phyloP scores from a whole-genome alignment of 2,797 vertebrate species.

The Mormyrus proboscirostris region DNA sequence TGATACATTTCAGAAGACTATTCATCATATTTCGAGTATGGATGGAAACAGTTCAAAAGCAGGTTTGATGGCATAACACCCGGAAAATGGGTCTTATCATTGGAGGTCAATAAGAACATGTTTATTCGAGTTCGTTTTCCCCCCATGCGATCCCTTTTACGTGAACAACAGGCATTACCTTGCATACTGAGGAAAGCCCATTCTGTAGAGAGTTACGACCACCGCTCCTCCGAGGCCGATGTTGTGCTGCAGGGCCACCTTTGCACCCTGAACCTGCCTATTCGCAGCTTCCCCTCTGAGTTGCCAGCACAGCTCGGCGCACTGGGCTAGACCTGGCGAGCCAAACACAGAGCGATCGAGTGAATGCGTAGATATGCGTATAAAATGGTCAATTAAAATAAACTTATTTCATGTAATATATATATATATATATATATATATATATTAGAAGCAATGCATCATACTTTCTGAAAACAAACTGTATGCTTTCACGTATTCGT shows the following conservation, averaged over 20 bases:
- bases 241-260: slow-evolving; percentile 90
- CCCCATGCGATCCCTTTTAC: not conserved
- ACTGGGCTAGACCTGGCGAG: slow-evolving; percentile 87
- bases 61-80: not conserved
- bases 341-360: slow-evolving; percentile 46
- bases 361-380: not conserved
- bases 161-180: slow-evolving; percentile 46
- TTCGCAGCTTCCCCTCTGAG: slow-evolving; percentile 78
- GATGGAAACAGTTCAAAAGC: not conserved
- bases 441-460: not conserved
- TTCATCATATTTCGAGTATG: not conserved
- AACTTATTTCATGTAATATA: not conserved
- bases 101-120: not conserved
- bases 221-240: slow-evolving; percentile 85
- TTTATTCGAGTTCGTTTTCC: not conserved
- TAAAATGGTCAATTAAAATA: not conserved
- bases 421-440: too few relatives aligned
- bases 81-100: not conserved
- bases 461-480: not conserved
- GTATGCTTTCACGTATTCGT: not conserved
- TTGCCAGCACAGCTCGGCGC: slow-evolving; percentile 96
- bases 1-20: not conserved
- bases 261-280: slow-evolving; percentile 82
- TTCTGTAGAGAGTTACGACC: slow-evolving; percentile 78
- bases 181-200: slow-evolving; percentile 74